These are phyloP conservation scores for Catharus ustulatus DNA, from an alignment of 2,797 vertebrate genomes.

Conservation along the genomic window DNA sequence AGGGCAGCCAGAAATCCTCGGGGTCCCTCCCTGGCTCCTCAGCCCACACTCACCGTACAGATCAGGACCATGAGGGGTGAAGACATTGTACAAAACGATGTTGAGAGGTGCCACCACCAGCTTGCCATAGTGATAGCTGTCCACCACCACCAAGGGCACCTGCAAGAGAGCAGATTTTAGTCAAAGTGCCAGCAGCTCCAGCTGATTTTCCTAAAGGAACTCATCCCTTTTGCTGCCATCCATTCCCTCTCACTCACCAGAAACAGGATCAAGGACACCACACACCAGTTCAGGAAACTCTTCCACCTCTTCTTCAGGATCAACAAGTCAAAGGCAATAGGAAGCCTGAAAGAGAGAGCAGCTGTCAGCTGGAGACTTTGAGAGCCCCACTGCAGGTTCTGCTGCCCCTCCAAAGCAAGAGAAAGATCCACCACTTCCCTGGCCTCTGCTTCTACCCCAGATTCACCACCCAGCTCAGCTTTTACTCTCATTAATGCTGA, in stretches of 20 bases:
- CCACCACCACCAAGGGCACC: slow-evolving; percentile 89
- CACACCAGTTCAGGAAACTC: slow-evolving; percentile 87
- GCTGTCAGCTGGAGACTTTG: neutral
- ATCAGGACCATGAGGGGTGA: slow-evolving; percentile 94
- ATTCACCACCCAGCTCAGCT: neutral
- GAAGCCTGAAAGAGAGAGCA: slow-evolving; percentile 78
- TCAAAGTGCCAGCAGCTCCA: neutral
- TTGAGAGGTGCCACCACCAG: slow-evolving; percentile 93
- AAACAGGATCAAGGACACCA: slow-evolving; percentile 86
- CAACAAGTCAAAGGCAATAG: slow-evolving; percentile 93
- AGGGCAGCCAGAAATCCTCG: rapidly evolving
- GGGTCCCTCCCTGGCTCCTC: neutral
- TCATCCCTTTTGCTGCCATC: neutral
- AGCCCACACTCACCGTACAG: slow-evolving; percentile 87
- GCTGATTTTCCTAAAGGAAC: neutral
- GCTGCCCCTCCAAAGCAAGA: neutral
- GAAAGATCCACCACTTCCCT: neutral
- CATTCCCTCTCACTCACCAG: slow-evolving; percentile 80
- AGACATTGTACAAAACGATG: slow-evolving; percentile 95
- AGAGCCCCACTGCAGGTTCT: neutral
- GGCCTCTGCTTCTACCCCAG: neutral
- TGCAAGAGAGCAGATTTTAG: slow-evolving; percentile 60
- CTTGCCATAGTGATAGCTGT: slow-evolving; percentile 96
- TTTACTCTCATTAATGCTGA: neutral
- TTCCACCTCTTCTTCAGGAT: slow-evolving; percentile 89